Evolutionary conservation across 2,888 invertebrate species (phyloP).

Genomic region (Chrysotoxum bicinctum): DNA sequence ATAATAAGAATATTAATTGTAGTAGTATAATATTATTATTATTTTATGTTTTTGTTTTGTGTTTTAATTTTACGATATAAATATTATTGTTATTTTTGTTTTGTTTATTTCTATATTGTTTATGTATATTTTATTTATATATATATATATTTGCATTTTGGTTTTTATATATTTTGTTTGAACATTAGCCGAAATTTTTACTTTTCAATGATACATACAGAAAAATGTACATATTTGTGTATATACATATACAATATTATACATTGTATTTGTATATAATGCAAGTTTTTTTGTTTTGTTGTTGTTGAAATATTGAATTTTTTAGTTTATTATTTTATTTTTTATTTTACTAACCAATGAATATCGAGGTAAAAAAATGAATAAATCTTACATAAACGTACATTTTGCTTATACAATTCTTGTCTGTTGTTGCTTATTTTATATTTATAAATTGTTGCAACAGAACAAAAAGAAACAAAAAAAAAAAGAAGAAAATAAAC

Average conservation of each 20-base stretch:
- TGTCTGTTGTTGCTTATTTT: slow-evolving; percentile 53
- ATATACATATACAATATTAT: slow-evolving; percentile 75
- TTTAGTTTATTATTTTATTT: slow-evolving; percentile 41
- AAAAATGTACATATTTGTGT: slow-evolving; percentile 77
- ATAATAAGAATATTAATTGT: slow-evolving; percentile 72
- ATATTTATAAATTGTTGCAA: slow-evolving; percentile 71
- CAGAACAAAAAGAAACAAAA: slow-evolving; percentile 68
- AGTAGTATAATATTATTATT: slow-evolving; percentile 70
- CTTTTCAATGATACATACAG: slow-evolving; percentile 72
- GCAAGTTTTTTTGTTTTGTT: slow-evolving; percentile 47
- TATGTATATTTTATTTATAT: slow-evolving; percentile 69
- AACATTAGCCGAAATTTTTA: slow-evolving; percentile 73
- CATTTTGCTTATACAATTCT: slow-evolving; percentile 44
- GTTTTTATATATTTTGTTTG: slow-evolving; percentile 70
- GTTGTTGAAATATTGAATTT: slow-evolving; percentile 68
- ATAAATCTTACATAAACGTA: slow-evolving; percentile 63
- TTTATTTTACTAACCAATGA: slow-evolving; percentile 68
- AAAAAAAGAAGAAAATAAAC: slow-evolving; percentile 8
- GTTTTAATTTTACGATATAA: slow-evolving; percentile 72
- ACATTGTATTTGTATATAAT: slow-evolving; percentile 63
- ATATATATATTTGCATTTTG: slow-evolving; percentile 77
- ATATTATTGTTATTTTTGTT: slow-evolving; percentile 75
- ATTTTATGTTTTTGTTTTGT: slow-evolving; percentile 77
- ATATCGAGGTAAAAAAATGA: slow-evolving; percentile 73
- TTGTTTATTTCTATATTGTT: slow-evolving; percentile 70